Percentiles rank a stretch among this genome's conserved stretches.
Evolutionary conservation across 2,888 invertebrate species (phyloP).

Genomic region (Phanerotoma sp.): DNA sequence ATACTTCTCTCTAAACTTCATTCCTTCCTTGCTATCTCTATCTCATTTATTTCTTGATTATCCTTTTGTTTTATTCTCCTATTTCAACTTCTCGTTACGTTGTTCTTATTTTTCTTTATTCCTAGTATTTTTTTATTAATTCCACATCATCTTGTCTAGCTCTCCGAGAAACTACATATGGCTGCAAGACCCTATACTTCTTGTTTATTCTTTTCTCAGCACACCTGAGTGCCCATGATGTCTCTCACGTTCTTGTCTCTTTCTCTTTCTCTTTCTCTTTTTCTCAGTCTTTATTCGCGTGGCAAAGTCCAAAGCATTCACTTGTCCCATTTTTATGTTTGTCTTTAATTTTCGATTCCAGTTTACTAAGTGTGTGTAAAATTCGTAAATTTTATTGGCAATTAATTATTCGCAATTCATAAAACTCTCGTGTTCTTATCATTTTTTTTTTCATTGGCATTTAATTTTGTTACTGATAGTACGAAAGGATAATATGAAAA

Average conservation of each 20-base stretch:
- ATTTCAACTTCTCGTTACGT: constrained; percentile 9
- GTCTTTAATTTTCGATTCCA: neutral
- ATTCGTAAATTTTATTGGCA: no score
- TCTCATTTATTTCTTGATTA: constrained; percentile 25
- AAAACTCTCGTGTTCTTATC: no score
- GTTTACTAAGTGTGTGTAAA: no score
- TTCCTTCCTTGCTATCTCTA: constrained; percentile 26
- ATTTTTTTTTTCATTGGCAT: no score
- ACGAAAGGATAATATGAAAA: no score
- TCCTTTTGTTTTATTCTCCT: constrained; percentile 31
- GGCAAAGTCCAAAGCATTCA: constrained; percentile 6
- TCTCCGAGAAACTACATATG: neutral
- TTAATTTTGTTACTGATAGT: no score
- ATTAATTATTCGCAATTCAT: no score
- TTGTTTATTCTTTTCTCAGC: constrained; percentile 1
- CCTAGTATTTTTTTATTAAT: constrained; percentile 5
- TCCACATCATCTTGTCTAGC: neutral
- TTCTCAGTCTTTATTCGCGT: constrained; percentile 19
- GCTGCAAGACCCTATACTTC: constrained; percentile 19
- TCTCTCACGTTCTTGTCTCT: constrained; percentile 1
- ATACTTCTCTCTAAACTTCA: constrained; percentile 39
- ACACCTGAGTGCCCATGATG: neutral
- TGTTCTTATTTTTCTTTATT: constrained; percentile 17
- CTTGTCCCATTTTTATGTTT: constrained; percentile 20
- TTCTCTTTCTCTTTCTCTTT: constrained; percentile 8